A percentile compares a stretch with the other conserved stretches of the same genome.
Evolutionary conservation across 2,888 invertebrate species (phyloP).

Genomic region (Drosophila basisetae): DNA sequence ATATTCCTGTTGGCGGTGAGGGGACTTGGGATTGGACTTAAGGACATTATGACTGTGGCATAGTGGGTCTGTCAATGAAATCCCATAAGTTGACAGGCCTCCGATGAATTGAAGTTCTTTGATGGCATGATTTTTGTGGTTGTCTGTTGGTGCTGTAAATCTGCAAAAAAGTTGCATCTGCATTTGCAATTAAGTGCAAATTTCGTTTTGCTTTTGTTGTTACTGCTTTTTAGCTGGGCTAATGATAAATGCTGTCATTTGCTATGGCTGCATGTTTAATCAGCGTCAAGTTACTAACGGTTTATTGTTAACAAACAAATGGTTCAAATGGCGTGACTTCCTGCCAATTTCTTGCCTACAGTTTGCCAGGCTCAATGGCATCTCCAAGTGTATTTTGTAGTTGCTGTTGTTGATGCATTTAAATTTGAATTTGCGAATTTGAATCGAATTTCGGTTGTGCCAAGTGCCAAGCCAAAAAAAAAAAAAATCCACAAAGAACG

Average conservation of each 20-base stretch:
- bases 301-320: conserved; percentile 72
- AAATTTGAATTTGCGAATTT: conserved; percentile 80
- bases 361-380: conserved; percentile 30
- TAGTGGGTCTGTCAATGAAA: conserved; percentile 69
- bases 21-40: conserved; percentile 28
- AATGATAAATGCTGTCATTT: conserved; percentile 69
- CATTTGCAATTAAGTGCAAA: conserved; percentile 58
- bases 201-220: conserved; percentile 24
- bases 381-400: conserved; percentile 35
- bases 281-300: conserved; percentile 73
- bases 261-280: conserved; percentile 58
- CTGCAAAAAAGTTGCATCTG: conserved; percentile 34
- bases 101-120: conserved; percentile 40
- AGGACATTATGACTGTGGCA: conserved; percentile 76
- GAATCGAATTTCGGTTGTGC: conserved; percentile 75
- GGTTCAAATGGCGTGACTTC: conserved; percentile 80
- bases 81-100: conserved; percentile 73
- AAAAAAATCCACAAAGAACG: conserved; percentile 12
- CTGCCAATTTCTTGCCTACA: conserved; percentile 66
- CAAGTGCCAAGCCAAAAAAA: conserved; percentile 52
- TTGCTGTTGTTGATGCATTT: conserved; percentile 61
- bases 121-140: conserved; percentile 16
- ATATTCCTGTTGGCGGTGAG: conserved; percentile 10
- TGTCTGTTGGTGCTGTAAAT: conserved; percentile 21
- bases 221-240: conserved; percentile 30